A percentile compares a stretch with the other conserved stretches of the same genome.
phyloP scores from a whole-genome alignment of 2,888 invertebrate genomes.

The Yponomeuta evonymella region DNA sequence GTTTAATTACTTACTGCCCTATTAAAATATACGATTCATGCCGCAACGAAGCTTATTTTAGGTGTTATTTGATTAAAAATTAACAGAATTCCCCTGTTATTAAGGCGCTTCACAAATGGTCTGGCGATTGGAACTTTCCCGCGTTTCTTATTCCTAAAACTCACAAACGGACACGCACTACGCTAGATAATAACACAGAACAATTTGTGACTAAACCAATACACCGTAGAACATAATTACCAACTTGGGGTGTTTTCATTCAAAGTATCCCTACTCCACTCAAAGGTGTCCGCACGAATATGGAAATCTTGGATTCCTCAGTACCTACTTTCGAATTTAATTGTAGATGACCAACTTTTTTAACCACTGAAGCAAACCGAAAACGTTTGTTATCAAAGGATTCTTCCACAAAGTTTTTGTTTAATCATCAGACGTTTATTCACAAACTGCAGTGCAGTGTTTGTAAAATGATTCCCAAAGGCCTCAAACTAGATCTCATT shows the following conservation, averaged over 20 bases:
- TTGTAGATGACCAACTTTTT: background rate
- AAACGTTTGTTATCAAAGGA: background rate
- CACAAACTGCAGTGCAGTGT: background rate
- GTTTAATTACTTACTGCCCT: constrained; percentile 53
- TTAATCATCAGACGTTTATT: background rate
- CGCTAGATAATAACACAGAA: constrained; percentile 51
- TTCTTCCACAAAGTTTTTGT: no score
- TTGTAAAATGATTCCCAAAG: background rate
- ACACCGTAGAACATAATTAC: constrained; percentile 70
- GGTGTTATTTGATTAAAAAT: constrained; percentile 70
- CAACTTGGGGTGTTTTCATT: constrained; percentile 50
- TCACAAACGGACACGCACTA: constrained; percentile 45
- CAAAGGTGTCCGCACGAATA: constrained; percentile 70
- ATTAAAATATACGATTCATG: constrained; percentile 34
- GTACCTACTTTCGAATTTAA: constrained; percentile 28
- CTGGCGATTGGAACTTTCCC: constrained; percentile 46
- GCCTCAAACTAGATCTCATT: background rate
- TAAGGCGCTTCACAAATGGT: constrained; percentile 43
- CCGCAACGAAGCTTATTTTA: constrained; percentile 62
- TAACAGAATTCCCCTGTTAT: constrained; percentile 48
- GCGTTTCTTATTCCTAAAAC: constrained; percentile 42
- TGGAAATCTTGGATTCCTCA: constrained; percentile 37
- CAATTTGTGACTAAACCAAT: constrained; percentile 60
- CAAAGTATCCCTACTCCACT: constrained; percentile 47
- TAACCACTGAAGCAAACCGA: background rate